phyloP scores from a whole-genome alignment of 2,888 invertebrate species.

The Pammene fasciana region DNA sequence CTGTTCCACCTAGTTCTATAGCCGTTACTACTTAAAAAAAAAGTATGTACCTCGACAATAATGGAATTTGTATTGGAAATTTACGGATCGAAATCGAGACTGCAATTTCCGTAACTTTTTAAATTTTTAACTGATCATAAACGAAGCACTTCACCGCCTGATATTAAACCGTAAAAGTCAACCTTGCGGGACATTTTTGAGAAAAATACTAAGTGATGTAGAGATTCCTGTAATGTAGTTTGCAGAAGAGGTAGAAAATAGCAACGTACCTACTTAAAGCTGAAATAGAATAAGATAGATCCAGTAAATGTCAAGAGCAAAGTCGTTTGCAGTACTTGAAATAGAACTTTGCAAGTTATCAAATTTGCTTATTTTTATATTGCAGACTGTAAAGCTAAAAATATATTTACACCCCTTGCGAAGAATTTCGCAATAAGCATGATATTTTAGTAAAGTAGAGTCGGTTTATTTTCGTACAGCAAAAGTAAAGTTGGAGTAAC shows the following conservation, averaged over 20 bases:
- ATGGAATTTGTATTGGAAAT: too few relatives aligned
- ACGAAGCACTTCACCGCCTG: too few relatives aligned
- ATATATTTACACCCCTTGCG: background rate
- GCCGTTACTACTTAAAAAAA: too few relatives aligned
- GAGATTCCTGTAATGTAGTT: background rate
- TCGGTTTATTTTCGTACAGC: background rate
- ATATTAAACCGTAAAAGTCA: too few relatives aligned
- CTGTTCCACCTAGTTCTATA: too few relatives aligned
- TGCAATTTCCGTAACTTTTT: too few relatives aligned
- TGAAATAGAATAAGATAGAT: background rate
- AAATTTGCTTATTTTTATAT: background rate
- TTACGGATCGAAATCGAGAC: too few relatives aligned
- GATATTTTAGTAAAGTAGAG: background rate
- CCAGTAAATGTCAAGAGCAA: constrained; percentile 5
- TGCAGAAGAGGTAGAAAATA: background rate
- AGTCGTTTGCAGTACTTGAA: background rate
- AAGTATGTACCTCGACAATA: too few relatives aligned
- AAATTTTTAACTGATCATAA: too few relatives aligned
- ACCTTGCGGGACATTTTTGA: too few relatives aligned
- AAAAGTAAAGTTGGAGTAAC: constrained; percentile 3
- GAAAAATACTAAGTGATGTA: background rate
- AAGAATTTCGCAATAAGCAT: background rate
- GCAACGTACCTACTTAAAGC: background rate
- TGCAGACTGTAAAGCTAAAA: background rate
- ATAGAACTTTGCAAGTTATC: background rate